These are phyloP conservation scores for Pseudocheirus occidentalis DNA, from an alignment of 2,797 vertebrate genomes.

Conservation along the genomic window DNA sequence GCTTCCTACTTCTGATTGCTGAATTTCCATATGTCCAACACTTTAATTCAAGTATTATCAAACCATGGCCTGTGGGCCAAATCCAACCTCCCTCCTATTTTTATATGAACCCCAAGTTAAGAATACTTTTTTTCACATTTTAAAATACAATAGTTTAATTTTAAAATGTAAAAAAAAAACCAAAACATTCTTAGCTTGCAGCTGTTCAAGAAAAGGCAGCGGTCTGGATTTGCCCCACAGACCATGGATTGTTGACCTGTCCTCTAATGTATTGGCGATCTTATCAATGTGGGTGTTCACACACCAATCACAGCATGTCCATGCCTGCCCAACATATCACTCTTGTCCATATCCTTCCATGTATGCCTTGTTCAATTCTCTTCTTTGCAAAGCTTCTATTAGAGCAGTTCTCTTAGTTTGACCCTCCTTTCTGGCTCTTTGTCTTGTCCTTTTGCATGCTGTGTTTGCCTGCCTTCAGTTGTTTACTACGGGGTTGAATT, in stretches of 20 bases:
- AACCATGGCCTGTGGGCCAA: background rate
- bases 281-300: background rate
- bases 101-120: background rate
- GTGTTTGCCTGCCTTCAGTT: slow-evolving; percentile 7
- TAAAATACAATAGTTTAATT: background rate
- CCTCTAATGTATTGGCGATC: background rate
- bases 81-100: background rate
- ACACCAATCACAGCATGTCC: background rate
- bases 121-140: background rate
- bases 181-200: background rate
- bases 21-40: background rate
- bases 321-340: background rate
- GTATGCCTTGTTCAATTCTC: background rate
- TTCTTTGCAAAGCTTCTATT: slow-evolving; percentile 9
- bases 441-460: background rate
- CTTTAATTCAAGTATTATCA: background rate
- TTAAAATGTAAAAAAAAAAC: background rate
- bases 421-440: background rate
- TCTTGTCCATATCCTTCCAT: background rate
- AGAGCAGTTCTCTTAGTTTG: slow-evolving; percentile 12
- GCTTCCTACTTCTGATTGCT: background rate
- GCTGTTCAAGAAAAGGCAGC: background rate
- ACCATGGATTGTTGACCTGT: background rate
- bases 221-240: background rate
- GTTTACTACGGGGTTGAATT: slow-evolving; percentile 17